Percentiles rank a stretch among this genome's conserved stretches.
phyloP scores from a whole-genome alignment of 2,113 vertebrate species.

The Gobio gobio region DNA sequence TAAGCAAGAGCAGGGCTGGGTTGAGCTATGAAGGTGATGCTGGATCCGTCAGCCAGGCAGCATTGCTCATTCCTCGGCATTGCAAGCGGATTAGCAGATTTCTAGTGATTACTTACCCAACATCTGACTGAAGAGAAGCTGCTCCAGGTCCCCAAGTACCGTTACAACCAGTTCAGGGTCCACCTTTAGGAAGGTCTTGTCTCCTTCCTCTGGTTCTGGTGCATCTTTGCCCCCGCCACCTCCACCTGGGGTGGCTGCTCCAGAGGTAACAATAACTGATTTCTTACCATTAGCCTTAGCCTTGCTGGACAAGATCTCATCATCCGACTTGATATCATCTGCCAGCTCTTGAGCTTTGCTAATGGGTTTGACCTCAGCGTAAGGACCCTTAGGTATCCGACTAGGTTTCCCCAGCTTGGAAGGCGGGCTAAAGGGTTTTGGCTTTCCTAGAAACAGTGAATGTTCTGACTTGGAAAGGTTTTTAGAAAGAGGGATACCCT shows the following conservation, averaged over 20 bases:
- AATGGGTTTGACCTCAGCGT: slow-evolving; percentile 93
- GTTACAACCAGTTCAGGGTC: slow-evolving; percentile 97
- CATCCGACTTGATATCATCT: slow-evolving; percentile 77
- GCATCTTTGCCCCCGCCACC: slow-evolving; percentile 53
- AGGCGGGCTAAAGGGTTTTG: slow-evolving; percentile 77
- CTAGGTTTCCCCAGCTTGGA: slow-evolving; percentile 83
- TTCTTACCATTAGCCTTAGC: slow-evolving; percentile 74
- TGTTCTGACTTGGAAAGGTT: slow-evolving; percentile 92
- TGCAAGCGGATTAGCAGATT: not conserved
- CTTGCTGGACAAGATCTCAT: slow-evolving; percentile 80
- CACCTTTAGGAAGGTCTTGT: slow-evolving; percentile 93
- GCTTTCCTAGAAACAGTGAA: slow-evolving; percentile 87
- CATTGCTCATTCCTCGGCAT: slow-evolving; percentile 31
- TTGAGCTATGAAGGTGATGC: slow-evolving; percentile 2
- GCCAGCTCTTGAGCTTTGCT: slow-evolving; percentile 85
- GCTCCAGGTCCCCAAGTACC: slow-evolving; percentile 94
- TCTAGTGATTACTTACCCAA: slow-evolving; percentile 83
- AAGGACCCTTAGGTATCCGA: slow-evolving; percentile 91
- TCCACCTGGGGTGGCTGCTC: slow-evolving; percentile 53
- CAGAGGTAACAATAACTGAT: slow-evolving; percentile 62
- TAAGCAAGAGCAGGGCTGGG: slow-evolving; percentile 43
- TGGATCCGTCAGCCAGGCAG: not conserved
- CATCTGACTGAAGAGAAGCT: slow-evolving; percentile 97
- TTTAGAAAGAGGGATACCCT: slow-evolving; percentile 77
- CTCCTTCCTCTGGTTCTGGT: slow-evolving; percentile 71